phyloP scores from a whole-genome alignment of 2,888 invertebrate species.

The Cataglyphis albicans region DNA sequence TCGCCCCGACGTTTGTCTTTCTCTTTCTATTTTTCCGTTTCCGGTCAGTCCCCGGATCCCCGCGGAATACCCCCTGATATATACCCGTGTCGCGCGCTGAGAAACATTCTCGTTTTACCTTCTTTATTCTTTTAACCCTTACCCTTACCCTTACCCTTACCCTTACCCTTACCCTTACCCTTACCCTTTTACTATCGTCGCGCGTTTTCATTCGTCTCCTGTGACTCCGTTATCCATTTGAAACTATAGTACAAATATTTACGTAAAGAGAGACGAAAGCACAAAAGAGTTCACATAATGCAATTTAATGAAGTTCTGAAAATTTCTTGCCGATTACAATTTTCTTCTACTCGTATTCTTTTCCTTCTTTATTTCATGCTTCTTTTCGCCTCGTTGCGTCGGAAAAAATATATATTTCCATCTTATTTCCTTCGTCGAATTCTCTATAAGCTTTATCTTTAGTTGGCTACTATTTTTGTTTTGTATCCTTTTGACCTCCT shows the following conservation, averaged over 20 bases:
- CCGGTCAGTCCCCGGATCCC: conserved; percentile 53
- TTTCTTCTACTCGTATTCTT: neutral
- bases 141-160: conserved; percentile 5
- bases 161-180: conserved; percentile 15
- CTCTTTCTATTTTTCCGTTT: conserved; percentile 45
- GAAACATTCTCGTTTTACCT: conserved; percentile 17
- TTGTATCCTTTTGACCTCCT: neutral
- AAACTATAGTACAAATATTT: conserved; percentile 1
- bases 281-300: neutral
- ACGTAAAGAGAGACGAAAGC: neutral
- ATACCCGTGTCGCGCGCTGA: conserved; percentile 24
- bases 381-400: neutral
- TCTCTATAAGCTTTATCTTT: conserved; percentile 19
- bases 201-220: neutral
- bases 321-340: neutral
- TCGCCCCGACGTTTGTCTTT: conserved; percentile 18
- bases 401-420: neutral
- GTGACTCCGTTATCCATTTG: neutral
- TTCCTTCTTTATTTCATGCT: neutral
- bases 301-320: neutral
- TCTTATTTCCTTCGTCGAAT: conserved; percentile 12
- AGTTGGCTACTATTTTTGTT: conserved; percentile 29
- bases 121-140: conserved; percentile 35
- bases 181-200: neutral
- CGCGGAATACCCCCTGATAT: conserved; percentile 38